These are phyloP conservation scores for Halictus ligatus DNA, from an alignment of 2,888 invertebrate species.

Conservation along the genomic window DNA sequence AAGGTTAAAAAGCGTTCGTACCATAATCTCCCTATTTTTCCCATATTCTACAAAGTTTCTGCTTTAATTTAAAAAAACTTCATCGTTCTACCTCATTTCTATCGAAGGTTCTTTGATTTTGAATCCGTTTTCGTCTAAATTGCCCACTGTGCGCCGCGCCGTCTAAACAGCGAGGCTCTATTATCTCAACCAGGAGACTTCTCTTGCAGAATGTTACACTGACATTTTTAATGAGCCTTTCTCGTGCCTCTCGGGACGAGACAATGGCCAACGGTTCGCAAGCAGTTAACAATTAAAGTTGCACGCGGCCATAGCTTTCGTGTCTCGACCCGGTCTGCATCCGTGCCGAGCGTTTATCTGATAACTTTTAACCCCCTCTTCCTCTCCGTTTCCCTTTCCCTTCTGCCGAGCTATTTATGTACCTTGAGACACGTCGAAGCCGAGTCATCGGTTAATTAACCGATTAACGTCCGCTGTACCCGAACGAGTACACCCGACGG, in stretches of 20 bases:
- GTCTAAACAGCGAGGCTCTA: background rate
- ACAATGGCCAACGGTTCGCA: background rate
- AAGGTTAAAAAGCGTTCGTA: too few species aligned
- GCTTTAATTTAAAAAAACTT: too few species aligned
- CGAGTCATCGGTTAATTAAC: slow-evolving; percentile 2
- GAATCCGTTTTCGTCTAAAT: too few species aligned
- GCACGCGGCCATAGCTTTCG: background rate
- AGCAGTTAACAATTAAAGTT: slow-evolving; percentile 4
- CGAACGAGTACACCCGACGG: background rate
- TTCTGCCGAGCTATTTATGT: background rate
- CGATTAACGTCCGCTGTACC: slow-evolving; percentile 9
- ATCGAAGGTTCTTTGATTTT: too few species aligned
- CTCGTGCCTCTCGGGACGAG: background rate
- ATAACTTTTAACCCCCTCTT: slow-evolving; percentile 8
- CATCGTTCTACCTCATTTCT: too few species aligned
- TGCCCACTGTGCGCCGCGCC: too few species aligned
- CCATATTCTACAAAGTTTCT: too few species aligned
- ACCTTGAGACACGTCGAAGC: background rate
- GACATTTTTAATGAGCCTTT: slow-evolving; percentile 4
- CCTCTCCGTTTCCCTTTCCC: background rate
- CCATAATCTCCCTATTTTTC: too few species aligned
- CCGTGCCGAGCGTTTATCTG: background rate
- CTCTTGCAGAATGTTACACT: background rate
- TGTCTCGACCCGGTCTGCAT: background rate
- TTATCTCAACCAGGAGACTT: slow-evolving; percentile 4